Base-by-base conservation (phyloP, 2,888 invertebrate genomes). In the Scrobipalpa atriplicella region DNA sequence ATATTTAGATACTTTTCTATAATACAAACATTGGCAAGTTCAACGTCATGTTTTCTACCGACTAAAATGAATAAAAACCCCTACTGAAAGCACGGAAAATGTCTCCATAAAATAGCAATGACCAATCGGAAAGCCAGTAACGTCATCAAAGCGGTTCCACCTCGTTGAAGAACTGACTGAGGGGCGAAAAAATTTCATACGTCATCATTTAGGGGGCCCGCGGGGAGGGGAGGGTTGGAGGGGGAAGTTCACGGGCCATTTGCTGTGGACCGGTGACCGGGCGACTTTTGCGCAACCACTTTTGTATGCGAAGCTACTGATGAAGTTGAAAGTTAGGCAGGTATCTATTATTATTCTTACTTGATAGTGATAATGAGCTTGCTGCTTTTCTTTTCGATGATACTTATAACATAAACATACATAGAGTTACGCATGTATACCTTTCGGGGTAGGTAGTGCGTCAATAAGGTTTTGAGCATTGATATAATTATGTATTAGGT, bases 181-280 rank as follows among this genome's bases (percentile, higher is more conserved):
- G 68, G 65, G 71, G 51, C 36, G 65, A 68, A 72, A 76, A 75
- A 78, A 74, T 62, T 74, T 74, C 72, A 71, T 77, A 75, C 75
- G 80, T 80, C 80, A 80, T 80, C 80, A 74, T 76, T 79, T 77
- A 75, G 77, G 18, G 29, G 3, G 1, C 70, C 68, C 70, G 69
- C 69, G 73, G 75, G 73, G 68, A 67, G 69, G 29, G 6, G 6
- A 8, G 18, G 29, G 13, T n/a, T 2, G 29, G 52, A 10, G 8
- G 71, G 72, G 66, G 66, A 29, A 29, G 73, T 75, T 79, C 76
- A 80, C 81, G 80, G 77, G 69, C 76, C 81, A 79, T 80, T 80
- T 77, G 73, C 64, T 58, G 41, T 64, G 62, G 60, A 38, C 67
- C 18, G 63, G 58, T 60, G 43, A 60, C 60, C 64, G 64, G 56